phyloP scores from a whole-genome alignment of 2,888 invertebrate species.

The Neoaliturus tenellus region DNA sequence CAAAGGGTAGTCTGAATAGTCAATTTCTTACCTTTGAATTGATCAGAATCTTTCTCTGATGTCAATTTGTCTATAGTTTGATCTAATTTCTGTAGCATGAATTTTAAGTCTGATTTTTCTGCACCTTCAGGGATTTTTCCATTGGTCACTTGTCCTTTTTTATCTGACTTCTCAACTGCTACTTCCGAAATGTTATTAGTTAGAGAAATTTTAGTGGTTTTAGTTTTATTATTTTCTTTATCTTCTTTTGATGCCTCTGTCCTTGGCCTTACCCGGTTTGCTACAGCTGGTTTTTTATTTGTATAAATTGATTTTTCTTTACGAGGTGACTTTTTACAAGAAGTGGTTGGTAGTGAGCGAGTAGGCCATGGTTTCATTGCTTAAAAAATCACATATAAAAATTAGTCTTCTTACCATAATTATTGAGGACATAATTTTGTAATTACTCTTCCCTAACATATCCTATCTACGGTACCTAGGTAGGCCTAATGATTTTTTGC shows the following conservation, averaged over 20 bases:
- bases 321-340: background rate
- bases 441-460: no score
- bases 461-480: no score
- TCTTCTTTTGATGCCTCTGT: constrained; percentile 9
- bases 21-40: background rate
- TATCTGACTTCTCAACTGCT: background rate
- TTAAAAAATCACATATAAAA: background rate
- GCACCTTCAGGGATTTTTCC: background rate
- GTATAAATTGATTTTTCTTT: constrained; percentile 23
- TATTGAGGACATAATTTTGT: no score
- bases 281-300: background rate
- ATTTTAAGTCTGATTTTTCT: constrained; percentile 4
- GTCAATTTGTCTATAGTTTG: constrained; percentile 3
- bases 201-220: background rate
- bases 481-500: no score
- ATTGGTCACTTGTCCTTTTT: background rate
- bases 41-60: background rate
- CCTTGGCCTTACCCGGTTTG: background rate
- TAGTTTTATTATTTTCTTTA: constrained; percentile 48
- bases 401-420: no score
- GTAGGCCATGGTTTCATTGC: constrained; percentile 21
- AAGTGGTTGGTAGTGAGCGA: constrained; percentile 6
- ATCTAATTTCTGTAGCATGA: background rate
- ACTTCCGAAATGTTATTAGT: background rate
- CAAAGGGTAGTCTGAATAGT: no score